Conservation (phyloP, 1,140 invertebrate species). For the Sycobia sp. region DNA sequence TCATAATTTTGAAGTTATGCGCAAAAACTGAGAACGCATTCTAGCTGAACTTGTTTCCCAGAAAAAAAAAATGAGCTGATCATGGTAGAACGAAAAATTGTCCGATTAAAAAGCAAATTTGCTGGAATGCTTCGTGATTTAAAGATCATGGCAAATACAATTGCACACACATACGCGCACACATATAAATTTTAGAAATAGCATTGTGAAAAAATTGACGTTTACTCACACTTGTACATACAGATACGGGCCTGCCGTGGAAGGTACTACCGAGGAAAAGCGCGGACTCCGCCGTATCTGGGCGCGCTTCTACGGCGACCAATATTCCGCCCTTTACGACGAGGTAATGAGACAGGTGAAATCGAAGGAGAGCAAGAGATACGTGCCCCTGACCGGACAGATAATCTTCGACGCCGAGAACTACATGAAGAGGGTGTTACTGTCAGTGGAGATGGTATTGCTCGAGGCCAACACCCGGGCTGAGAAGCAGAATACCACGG, state of each 20-base stretch:
- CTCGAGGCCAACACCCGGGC: conserved; percentile 58
- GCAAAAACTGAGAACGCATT: too few species aligned
- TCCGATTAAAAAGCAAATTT: too few species aligned
- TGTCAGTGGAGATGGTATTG: conserved; percentile 58
- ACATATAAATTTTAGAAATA: too few species aligned
- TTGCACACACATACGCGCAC: too few species aligned
- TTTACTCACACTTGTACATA: too few species aligned
- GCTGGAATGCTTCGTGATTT: too few species aligned
- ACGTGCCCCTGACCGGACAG: conserved; percentile 43
- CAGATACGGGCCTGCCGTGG: conserved; percentile 37
- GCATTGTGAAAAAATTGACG: too few species aligned
- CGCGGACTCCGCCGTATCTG: conserved; percentile 48
- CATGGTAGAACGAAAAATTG: too few species aligned
- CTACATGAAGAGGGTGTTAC: conserved; percentile 56
- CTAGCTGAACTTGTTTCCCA: too few species aligned
- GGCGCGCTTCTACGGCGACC: conserved; percentile 53
- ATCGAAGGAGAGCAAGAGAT: conserved; percentile 49
- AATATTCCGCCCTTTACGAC: conserved; percentile 52
- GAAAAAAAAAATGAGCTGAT: too few species aligned
- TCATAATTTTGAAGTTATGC: too few species aligned
- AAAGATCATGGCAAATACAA: too few species aligned
- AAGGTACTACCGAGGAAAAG: conserved; percentile 39
- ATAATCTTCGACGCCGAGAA: conserved; percentile 55
- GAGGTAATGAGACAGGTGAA: conserved; percentile 44
- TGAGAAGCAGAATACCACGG: conserved; percentile 55